A percentile compares a stretch with the other conserved stretches of the same genome.
phyloP scores from a whole-genome alignment of 1,140 invertebrate genomes.

The Drosophila jambulina region DNA sequence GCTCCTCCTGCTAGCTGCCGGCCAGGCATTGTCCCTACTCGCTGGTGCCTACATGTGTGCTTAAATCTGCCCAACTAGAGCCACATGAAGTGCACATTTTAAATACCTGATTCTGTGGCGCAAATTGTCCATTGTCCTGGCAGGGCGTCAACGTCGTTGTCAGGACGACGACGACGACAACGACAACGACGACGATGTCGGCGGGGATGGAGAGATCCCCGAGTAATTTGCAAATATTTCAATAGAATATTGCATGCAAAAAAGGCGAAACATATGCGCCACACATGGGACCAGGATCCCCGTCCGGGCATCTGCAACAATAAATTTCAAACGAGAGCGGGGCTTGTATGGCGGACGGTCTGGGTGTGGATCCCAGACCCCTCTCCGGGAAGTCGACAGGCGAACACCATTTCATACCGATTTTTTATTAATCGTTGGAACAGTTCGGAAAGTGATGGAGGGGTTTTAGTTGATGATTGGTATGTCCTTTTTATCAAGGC shows the following conservation, averaged over 20 bases:
- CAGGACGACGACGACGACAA: slow-evolving; percentile 20
- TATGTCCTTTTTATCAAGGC: background rate
- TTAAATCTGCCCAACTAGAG: slow-evolving; percentile 44
- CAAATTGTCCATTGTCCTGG: slow-evolving; percentile 64
- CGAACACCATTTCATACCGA: slow-evolving; percentile 40
- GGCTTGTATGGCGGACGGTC: slow-evolving; percentile 57
- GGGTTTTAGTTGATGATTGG: slow-evolving; percentile 6
- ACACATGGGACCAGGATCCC: slow-evolving; percentile 38
- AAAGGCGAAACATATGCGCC: slow-evolving; percentile 66
- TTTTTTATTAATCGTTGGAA: slow-evolving; percentile 39
- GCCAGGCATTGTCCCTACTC: slow-evolving; percentile 22
- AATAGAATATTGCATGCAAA: slow-evolving; percentile 71
- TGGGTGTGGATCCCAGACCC: slow-evolving; percentile 18
- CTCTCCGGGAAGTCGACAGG: slow-evolving; percentile 19
- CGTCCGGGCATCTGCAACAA: slow-evolving; percentile 59
- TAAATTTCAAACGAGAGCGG: slow-evolving; percentile 66
- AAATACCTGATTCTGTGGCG: slow-evolving; percentile 72
- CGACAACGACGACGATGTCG: slow-evolving; percentile 2
- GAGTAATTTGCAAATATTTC: slow-evolving; percentile 83
- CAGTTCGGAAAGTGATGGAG: background rate
- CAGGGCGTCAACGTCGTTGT: slow-evolving; percentile 50
- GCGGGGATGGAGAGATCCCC: slow-evolving; percentile 21
- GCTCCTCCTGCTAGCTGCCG: slow-evolving; percentile 33
- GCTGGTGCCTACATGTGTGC: slow-evolving; percentile 17
- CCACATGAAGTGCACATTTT: slow-evolving; percentile 61